Evolutionary conservation across 2,888 invertebrate species (phyloP).

Genomic region (Amblyteles armatorius): DNA sequence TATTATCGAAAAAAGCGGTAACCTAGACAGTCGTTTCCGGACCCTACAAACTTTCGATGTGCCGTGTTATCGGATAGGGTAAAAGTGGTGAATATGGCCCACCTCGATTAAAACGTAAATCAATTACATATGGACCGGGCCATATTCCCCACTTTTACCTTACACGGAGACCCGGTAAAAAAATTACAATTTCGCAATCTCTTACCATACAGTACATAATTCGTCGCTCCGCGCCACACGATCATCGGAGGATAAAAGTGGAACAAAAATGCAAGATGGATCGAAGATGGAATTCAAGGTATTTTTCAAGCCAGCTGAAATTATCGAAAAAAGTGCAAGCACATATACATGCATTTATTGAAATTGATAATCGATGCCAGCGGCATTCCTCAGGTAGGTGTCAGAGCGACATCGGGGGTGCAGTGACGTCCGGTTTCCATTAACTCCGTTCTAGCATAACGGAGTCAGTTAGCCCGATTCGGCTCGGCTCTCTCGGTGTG

Average conservation of each 20-base stretch:
- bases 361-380: constrained; percentile 54
- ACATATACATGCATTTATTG: constrained; percentile 31
- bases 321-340: neutral
- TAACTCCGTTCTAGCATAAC: constrained; percentile 65
- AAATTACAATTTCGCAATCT: neutral
- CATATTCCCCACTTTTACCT: no score
- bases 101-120: no score
- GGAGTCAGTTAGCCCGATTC: constrained; percentile 60
- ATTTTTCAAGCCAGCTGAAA: neutral
- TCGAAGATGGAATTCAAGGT: neutral
- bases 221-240: neutral
- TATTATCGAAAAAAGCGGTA: neutral
- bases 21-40: neutral
- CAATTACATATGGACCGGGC: no score
- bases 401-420: constrained; percentile 52
- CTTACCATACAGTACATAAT: neutral
- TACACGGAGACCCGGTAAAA: no score
- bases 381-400: constrained; percentile 66
- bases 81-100: no score
- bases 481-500: constrained; percentile 27
- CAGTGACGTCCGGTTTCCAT: constrained; percentile 68
- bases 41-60: neutral
- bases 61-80: no score
- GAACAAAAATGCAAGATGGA: neutral
- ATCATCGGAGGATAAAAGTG: neutral